Evolutionary conservation across 2,888 invertebrate genomes (phyloP), one percentile per base, ranked within the genome.

Genomic region (Saturnia pavonia): DNA sequence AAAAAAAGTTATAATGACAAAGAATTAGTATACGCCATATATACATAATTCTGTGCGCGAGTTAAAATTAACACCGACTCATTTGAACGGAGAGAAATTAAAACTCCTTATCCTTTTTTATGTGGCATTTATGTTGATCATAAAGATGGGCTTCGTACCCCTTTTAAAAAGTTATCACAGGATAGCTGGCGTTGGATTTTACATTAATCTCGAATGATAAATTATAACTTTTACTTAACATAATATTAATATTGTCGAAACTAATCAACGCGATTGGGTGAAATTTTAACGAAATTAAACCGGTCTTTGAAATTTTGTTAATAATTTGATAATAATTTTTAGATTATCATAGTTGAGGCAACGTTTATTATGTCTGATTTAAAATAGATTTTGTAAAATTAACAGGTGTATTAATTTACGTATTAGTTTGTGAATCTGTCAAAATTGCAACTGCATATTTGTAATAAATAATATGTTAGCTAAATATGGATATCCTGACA

Each of bases 1-100:
- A 80, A 81, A 85, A 86, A 86, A 90, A 87, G 86, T 84, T 87
- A 88, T 90, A 90, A 90, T 88, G 89, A 91, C 88, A 88, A 88
- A 88, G 88, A 91, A 91, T 91, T 90, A 90, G 90, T 88, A 80
- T 82, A 81, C 82, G 79, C 79, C 76, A 80, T 82, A 84, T 74
- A 84, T 75, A 85, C 77, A 82, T 78, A 79, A 80, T 84, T 83
- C 80, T 73, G 76, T 77, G 76, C 73, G 81, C 79, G 83, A 85
- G 86, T 91, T 91, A 91, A 93, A 92, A 92, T 93, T 92, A 93
- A 92, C 93, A 85, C 91, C 86, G 85, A 82, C 88, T 91, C 88
- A 91, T 92, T 92, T 90, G 85, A 88, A 83, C 80, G 76, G 86
- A 82, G 85, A 86, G 91, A 92, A 93, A 92, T 93, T 92, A 92